These are phyloP conservation scores for Eilema depressum DNA, from an alignment of 2,888 invertebrate species.

Conservation along the genomic window DNA sequence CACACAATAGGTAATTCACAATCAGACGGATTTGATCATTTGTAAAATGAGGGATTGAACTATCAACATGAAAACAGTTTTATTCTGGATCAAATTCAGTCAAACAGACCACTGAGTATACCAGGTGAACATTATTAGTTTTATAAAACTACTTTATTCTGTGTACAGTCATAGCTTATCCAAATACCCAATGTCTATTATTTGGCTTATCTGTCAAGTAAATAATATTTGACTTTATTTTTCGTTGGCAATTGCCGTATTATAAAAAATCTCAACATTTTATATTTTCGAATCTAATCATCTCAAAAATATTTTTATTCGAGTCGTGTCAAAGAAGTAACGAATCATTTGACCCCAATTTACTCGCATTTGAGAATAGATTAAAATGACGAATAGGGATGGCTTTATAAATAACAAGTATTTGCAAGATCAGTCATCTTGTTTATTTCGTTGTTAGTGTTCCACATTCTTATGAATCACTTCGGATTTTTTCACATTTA, in stretches of 20 bases:
- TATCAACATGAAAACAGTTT: no score
- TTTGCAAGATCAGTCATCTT: neutral
- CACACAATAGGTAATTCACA: no score
- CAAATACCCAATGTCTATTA: no score
- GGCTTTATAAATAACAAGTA: neutral
- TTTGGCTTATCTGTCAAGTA: no score
- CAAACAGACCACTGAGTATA: no score
- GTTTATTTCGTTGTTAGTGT: neutral
- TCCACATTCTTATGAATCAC: constrained; percentile 11
- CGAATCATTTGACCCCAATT: neutral
- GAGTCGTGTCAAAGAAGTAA: neutral
- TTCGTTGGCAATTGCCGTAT: neutral
- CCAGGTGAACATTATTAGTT: no score
- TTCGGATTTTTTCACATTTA: neutral
- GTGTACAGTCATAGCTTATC: no score
- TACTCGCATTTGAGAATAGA: neutral
- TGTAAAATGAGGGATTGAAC: no score
- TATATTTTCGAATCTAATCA: neutral
- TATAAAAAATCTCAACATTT: neutral
- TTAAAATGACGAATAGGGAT: neutral
- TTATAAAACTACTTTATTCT: no score
- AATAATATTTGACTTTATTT: no score
- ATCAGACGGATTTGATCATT: no score
- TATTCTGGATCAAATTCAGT: no score
- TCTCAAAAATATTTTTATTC: neutral